Base-by-base conservation (phyloP, 2,797 vertebrate genomes). In the Nannoperca obscura region DNA sequence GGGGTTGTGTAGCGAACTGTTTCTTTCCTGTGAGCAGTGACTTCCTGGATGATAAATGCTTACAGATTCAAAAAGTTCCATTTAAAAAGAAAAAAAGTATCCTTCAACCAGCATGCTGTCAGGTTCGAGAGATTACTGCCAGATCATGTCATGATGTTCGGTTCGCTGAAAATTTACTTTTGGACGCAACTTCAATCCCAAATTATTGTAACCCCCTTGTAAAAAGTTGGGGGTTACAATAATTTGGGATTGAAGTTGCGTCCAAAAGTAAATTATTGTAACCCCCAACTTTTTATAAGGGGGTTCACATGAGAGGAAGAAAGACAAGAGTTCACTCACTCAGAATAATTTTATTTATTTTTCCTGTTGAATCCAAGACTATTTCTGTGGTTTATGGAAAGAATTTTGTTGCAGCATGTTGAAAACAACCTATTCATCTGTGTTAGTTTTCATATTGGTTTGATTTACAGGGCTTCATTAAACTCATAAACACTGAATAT, bases 401-500 rank as follows among this genome's bases (percentile, higher is more conserved):
- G 32, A 20, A 32, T 55, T 58, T 15, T 42, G 15, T 34, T 67
- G 42, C 19, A 57, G 8, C 22, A 34, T 59, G 38, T 69, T 38
- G 34, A 70, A 70, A 87, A 60, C 54, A 69, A 27, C 17, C 11
- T 8, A 52, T 81, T 83, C 30, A 77, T 82, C 34, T 55, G 3
- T 3, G n/a, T 71, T 65, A 75, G 76, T 80, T 81, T 85, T 84
- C 53, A 59, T 82, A 69, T 80, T 69, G n/a, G 10, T 85, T 82
- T 72, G 78, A 90, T 88, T 81, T 81, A 60, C 55, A 20, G 27
- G 11, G 27, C 49, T 76, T 71, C 55, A 71, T 85, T 78, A 63
- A 80, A 76, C 49, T 76, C 73, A 66, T 77, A 86, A 90, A 87
- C 81, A 80, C 44, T 72, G 34, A 75, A 82, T 76, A 38, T 77